A percentile compares a stretch with the other conserved stretches of the same genome.
Evolutionary conservation across 1,140 invertebrate species (phyloP).

Genomic region (Bilobella aurantiaca): DNA sequence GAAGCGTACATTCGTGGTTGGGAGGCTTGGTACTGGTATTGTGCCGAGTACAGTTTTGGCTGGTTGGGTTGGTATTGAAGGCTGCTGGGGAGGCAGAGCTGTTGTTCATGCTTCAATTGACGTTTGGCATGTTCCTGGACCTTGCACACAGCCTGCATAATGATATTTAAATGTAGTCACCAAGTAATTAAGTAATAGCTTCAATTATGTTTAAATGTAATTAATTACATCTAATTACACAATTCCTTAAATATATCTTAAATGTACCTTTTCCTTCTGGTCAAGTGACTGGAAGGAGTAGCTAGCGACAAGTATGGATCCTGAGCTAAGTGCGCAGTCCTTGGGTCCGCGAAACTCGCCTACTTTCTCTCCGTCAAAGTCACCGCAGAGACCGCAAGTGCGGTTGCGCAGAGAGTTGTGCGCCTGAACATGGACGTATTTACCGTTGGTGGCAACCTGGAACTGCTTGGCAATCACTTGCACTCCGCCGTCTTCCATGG

Average conservation of each 20-base stretch:
- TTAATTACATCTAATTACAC: too few relatives aligned
- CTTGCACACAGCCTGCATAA: slow-evolving; percentile 21
- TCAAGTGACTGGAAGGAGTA: slow-evolving; percentile 17
- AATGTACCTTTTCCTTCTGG: slow-evolving; percentile 2
- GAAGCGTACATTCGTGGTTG: not conserved
- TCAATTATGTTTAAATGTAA: too few relatives aligned
- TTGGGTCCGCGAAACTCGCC: slow-evolving; percentile 27
- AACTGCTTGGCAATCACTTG: slow-evolving; percentile 23
- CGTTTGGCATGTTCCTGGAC: slow-evolving; percentile 16
- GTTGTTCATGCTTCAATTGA: slow-evolving; percentile 25
- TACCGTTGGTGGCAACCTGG: slow-evolving; percentile 24
- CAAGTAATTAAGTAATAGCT: too few relatives aligned
- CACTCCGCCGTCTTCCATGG: slow-evolving; percentile 26
- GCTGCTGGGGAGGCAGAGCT: not conserved
- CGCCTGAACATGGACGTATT: slow-evolving; percentile 18
- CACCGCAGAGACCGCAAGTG: slow-evolving; percentile 33
- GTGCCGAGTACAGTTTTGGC: not conserved
- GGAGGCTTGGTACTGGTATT: not conserved
- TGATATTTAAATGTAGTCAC: too few relatives aligned
- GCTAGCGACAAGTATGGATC: slow-evolving; percentile 27
- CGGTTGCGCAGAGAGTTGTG: slow-evolving; percentile 20
- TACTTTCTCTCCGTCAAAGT: slow-evolving; percentile 31
- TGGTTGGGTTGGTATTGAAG: not conserved
- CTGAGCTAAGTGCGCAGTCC: slow-evolving; percentile 26
- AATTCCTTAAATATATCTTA: too few relatives aligned